Base-by-base conservation (phyloP, 1,140 invertebrate species). In the Caenorhabditis latens region DNA sequence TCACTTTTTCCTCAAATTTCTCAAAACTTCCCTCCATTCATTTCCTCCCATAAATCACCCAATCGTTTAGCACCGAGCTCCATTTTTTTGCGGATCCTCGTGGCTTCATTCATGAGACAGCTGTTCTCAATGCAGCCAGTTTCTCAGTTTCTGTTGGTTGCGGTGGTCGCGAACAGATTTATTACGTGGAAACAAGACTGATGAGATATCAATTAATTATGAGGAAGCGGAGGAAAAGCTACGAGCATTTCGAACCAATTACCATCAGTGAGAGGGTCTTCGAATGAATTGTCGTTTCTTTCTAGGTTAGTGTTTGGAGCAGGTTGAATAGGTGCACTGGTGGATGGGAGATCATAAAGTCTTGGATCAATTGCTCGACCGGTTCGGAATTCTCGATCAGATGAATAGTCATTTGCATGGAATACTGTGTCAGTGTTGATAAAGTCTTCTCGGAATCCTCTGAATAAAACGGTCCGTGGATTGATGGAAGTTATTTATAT, bases 51-150 rank as follows among this genome's bases (percentile, higher is more conserved):
- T 79, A 79, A 79, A 79, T 79, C 71, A 79, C 46, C 11, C 14
- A 50, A 79, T 50, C 71, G 46, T 79, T 79, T 79, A 79, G 71
- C 43, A 79, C n/a, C 71, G n/a, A 53, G 42, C 14, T 46, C 46
- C 13, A 19, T 43, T 79, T 79, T 79, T 79, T 43, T 79, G n/a
- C 24, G 46, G 46, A 46, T 43, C 2, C 46, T 79, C 46, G 46
- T 46, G n/a, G 71, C n/a, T 24, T 13, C n/a, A 79, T 32, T 1
- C 32, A 32, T 2, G 32, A 32, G 32, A 79, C 71, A 79, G 46
- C 46, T 79, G 71, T 79, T n/a, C 21, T 8, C 16, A 9, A 9
- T 6, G 14, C 55, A 58, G 14, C n/a, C 63, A 13, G 32, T 65
- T 65, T 65, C 63, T 71, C 65, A 71, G 65, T 46, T 71, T 46